Evolutionary conservation across 92 coral and sea anemone species (phyloP).

Genomic region (Galaxea fascicularis): DNA sequence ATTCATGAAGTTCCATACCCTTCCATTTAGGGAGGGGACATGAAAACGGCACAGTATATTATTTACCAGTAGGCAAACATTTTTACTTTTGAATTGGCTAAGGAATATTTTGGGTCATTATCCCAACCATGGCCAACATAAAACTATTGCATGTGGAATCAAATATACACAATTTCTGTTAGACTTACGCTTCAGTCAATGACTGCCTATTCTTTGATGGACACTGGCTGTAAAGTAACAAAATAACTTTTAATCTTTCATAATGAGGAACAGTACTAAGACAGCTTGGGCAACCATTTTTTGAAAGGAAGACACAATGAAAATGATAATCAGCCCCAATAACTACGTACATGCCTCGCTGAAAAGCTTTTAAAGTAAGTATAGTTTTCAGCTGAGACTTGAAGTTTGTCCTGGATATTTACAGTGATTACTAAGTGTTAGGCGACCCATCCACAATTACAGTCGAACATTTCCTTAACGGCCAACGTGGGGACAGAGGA

Average conservation of each 20-base stretch:
- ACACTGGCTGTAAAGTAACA: constrained; percentile 47
- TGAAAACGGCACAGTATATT: too few species aligned
- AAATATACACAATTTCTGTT: constrained; percentile 46
- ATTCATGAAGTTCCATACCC: too few species aligned
- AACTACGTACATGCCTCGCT: too few species aligned
- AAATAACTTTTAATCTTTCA: constrained; percentile 46
- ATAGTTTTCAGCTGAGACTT: too few species aligned
- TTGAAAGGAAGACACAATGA: constrained; percentile 4
- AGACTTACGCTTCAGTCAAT: constrained; percentile 51
- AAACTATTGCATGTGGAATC: constrained; percentile 36
- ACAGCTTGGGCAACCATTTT: constrained; percentile 47
- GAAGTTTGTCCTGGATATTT: too few species aligned
- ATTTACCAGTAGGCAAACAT: too few species aligned
- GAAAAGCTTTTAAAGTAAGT: too few species aligned
- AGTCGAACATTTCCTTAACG: background rate
- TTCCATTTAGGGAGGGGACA: constrained; percentile 35
- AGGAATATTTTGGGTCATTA: too few species aligned
- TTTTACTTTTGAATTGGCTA: too few species aligned
- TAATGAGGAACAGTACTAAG: constrained; percentile 44
- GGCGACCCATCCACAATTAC: too few species aligned
- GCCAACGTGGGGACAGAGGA: background rate
- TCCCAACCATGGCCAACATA: constrained; percentile 44
- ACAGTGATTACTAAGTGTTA: too few species aligned
- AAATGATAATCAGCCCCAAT: too few species aligned
- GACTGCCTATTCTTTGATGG: constrained; percentile 38